These are phyloP conservation scores for Neotoma lepida DNA, from an alignment of 2,113 vertebrate species.

Conservation along the genomic window DNA sequence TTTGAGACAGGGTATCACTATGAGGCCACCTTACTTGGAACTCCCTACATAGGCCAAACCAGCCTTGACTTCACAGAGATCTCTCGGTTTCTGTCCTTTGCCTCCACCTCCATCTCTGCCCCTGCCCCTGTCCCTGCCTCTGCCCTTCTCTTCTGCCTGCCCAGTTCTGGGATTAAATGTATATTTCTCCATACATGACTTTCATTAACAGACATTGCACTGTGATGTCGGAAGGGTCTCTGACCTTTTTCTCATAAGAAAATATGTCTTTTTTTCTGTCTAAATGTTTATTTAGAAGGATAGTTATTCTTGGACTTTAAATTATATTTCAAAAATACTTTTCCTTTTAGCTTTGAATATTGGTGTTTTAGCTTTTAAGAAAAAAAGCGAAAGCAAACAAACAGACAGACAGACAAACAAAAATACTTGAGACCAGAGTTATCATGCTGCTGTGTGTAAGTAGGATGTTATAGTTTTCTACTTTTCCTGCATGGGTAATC, in stretches of 20 bases:
- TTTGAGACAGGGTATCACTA: not conserved
- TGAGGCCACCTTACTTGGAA: not conserved
- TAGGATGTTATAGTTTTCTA: not conserved
- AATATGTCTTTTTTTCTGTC: not conserved
- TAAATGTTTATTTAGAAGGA: not conserved
- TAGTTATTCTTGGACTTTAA: not conserved
- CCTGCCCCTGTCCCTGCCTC: not conserved
- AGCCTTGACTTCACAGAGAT: not conserved
- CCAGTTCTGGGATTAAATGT: not conserved
- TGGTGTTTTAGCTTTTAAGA: not conserved
- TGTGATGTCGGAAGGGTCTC: not conserved
- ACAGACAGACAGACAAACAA: not conserved
- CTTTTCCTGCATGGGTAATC: not conserved
- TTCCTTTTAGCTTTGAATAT: not conserved
- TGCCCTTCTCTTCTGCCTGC: not conserved
- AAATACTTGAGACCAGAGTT: not conserved
- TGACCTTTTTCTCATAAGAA: not conserved
- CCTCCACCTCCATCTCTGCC: too few species aligned
- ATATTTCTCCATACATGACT: not conserved
- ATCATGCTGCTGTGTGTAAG: not conserved
- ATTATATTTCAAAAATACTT: not conserved
- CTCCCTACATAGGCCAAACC: not conserved
- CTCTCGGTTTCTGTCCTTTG: not conserved
- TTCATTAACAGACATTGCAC: not conserved
- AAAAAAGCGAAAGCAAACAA: not conserved